phyloP scores from a whole-genome alignment of 2,113 vertebrate species.

The Istiophorus platypterus region DNA sequence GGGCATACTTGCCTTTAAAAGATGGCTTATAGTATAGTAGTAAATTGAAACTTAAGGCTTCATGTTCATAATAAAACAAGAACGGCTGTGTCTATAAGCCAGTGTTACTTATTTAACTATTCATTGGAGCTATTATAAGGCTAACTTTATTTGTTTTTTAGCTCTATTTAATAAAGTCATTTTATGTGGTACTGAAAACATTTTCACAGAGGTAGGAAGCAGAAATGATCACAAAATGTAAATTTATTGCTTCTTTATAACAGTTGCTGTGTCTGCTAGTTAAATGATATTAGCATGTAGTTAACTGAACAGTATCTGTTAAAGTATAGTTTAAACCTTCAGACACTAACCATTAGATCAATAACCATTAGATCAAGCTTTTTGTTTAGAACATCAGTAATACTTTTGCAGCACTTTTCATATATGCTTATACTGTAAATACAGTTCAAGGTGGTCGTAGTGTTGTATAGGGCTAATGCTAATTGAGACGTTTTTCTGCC shows the following conservation, averaged over 20 bases:
- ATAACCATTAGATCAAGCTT: not conserved
- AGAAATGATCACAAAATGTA: not conserved
- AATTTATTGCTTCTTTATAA: too few species aligned
- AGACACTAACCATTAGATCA: not conserved
- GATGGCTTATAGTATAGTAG: not conserved
- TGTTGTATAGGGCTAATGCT: too few species aligned
- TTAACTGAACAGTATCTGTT: not conserved
- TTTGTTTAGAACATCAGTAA: not conserved
- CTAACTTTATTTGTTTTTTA: not conserved
- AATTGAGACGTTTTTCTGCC: too few species aligned
- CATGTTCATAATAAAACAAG: not conserved
- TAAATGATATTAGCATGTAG: not conserved
- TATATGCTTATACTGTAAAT: not conserved
- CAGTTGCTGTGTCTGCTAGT: not conserved
- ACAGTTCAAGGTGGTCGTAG: not conserved
- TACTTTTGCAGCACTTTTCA: not conserved
- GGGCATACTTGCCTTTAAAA: not conserved
- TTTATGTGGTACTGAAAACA: not conserved
- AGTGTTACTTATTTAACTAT: not conserved
- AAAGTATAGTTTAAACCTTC: too few species aligned
- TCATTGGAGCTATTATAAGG: not conserved
- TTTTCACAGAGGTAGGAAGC: too few species aligned
- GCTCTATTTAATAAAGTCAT: too few species aligned
- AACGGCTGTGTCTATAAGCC: not conserved
- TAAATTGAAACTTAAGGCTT: too few species aligned